Evolutionary conservation across 1,140 invertebrate species (phyloP), one percentile per base, ranked within the genome.

Genomic region (Tigriopus japonicus): DNA sequence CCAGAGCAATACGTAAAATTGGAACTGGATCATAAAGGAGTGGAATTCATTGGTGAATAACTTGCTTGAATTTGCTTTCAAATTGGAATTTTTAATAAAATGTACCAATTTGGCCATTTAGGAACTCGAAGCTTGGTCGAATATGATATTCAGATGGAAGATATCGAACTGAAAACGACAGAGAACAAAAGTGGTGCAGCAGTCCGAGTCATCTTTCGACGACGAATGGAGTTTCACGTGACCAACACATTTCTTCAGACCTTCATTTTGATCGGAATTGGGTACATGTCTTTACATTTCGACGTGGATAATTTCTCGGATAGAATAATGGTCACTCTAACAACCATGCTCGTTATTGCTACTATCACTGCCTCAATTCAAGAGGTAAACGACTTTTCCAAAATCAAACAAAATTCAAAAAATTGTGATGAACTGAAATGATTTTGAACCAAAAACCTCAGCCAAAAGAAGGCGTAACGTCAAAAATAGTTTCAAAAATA

Each of bases 241-340:
- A 58, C 55, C 1, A 58, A 58, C 28, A 58, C 55, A 6, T 43
- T 58, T 14, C 42, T 58, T 6, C 55, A 58, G 40, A 58, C 55
- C 35, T 41, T 58, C 28, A 17, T 58, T 19, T 43, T 58, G 21
- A 40, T 58, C 15, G 17, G 21, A 15, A 41, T 58, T 7, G 55
- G 55, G 21, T 58, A 17, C 41, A 19, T 41, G 40, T 35, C 55
- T 5, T n/a, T 58, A 6, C 42, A 28, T 43, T 58, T 58, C 14
- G 21, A 58, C 10, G 24, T 58, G 28, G 40, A 58, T n/a, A 58
- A 58, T 23, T 58, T 58, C 28, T 17, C 23, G 24, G 55, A 58
- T 42, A 28, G 55, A 17, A 58, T 58, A 28, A 58, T 58, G 55
- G 55, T 58, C n/a, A 58, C 55, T 5, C 15, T 58, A 14, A 58